These are phyloP conservation scores for Lutjanus argentimaculatus DNA, from an alignment of 2,797 vertebrate species.

Conservation along the genomic window DNA sequence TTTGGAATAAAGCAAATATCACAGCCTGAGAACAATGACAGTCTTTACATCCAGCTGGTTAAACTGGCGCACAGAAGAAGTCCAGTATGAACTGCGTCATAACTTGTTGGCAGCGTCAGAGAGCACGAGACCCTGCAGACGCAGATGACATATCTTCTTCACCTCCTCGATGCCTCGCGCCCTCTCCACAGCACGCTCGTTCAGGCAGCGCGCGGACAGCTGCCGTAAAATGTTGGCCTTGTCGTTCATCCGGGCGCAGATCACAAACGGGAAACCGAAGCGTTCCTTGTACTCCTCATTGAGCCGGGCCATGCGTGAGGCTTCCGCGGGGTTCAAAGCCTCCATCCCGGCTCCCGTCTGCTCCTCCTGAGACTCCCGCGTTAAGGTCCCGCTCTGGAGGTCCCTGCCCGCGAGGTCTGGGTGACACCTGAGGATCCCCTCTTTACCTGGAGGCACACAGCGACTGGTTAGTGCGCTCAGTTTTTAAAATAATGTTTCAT, in stretches of 20 bases:
- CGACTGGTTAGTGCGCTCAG: not conserved
- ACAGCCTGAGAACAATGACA: not conserved
- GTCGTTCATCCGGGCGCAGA: conserved; percentile 86
- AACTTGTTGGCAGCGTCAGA: conserved; percentile 50
- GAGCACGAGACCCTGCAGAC: conserved; percentile 78
- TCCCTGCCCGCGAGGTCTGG: conserved; percentile 90
- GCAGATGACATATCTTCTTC: conserved; percentile 88
- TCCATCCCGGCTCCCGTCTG: conserved; percentile 85
- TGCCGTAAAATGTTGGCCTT: conserved; percentile 75
- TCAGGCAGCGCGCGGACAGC: conserved; percentile 77
- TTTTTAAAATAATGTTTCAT: not conserved
- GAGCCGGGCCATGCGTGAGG: conserved; percentile 73
- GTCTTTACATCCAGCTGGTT: conserved; percentile 1
- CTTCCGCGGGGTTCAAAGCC: conserved; percentile 71
- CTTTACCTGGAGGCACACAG: conserved; percentile 83
- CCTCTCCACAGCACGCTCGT: conserved; percentile 77
- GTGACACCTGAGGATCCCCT: conserved; percentile 90
- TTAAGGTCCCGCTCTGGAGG: conserved; percentile 82
- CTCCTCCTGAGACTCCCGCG: conserved; percentile 85
- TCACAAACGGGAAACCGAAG: conserved; percentile 90
- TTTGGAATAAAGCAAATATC: conserved; percentile 54
- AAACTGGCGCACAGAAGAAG: no score
- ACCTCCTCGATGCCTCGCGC: conserved; percentile 86
- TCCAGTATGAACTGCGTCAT: conserved; percentile 25
- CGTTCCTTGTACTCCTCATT: conserved; percentile 86